Percentiles rank a stretch among this genome's conserved stretches.
Conservation (phyloP, 2,797 vertebrate genomes). For the Lepus townsendii region DNA sequence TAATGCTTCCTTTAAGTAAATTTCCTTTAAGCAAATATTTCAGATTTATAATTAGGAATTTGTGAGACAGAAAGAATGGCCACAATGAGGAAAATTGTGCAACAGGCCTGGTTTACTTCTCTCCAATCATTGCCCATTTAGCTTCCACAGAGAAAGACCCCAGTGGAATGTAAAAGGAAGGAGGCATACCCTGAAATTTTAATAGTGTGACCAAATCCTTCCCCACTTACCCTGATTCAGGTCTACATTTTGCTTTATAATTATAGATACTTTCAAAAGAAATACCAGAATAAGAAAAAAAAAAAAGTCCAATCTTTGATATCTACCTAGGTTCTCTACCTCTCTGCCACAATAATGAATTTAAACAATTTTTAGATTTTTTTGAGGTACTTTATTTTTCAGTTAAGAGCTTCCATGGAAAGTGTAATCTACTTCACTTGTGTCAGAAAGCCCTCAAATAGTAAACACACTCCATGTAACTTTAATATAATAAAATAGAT, state of each 20-base stretch:
- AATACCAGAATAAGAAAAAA: slow-evolving; percentile 34
- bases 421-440: slow-evolving; percentile 4
- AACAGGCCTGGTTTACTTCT: neutral
- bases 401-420: neutral
- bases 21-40: slow-evolving; percentile 19
- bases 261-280: slow-evolving; percentile 34
- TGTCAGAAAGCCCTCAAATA: neutral
- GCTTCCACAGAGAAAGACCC: neutral
- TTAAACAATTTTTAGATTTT: slow-evolving; percentile 20
- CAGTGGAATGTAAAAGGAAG: neutral
- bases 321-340: neutral
- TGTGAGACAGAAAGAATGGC: neutral
- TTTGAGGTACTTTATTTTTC: slow-evolving; percentile 26
- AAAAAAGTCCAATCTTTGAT: neutral
- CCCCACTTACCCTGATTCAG: slow-evolving; percentile 4
- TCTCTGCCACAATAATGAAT: neutral
- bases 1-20: neutral
- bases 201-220: neutral
- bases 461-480: slow-evolving; percentile 7
- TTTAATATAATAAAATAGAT: neutral
- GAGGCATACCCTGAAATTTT: neutral
- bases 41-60: neutral
- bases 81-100: neutral
- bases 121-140: neutral
- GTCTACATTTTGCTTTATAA: slow-evolving; percentile 19